Evolutionary conservation across 2,113 vertebrate genomes (phyloP).

Genomic region (Cyanoliseus patagonus): DNA sequence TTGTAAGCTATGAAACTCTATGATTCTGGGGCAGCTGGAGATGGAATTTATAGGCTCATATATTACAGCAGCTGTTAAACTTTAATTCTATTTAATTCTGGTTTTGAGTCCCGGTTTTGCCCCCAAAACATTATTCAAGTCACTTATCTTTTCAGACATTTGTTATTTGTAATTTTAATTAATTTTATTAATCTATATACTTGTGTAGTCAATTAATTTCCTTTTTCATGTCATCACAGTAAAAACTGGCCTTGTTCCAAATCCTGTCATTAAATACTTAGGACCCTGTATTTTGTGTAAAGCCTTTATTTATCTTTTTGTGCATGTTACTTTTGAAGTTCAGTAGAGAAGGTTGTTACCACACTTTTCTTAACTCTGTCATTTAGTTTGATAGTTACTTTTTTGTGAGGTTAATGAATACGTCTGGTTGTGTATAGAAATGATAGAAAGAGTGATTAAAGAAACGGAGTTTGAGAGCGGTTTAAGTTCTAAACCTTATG

Average conservation of each 20-base stretch:
- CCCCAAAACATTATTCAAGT: conserved; percentile 13
- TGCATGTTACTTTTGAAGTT: not conserved
- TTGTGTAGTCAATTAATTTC: conserved; percentile 34
- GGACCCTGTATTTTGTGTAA: not conserved
- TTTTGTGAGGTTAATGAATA: not conserved
- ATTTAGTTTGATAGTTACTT: not conserved
- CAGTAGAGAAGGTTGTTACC: not conserved
- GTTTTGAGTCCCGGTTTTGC: not conserved
- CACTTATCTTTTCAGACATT: conserved; percentile 17
- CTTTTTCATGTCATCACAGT: not conserved
- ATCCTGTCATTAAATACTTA: not conserved
- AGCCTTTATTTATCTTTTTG: conserved; percentile 1
- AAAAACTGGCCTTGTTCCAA: conserved; percentile 20
- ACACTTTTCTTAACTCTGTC: not conserved
- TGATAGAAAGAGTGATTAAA: not conserved
- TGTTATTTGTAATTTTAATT: conserved; percentile 42
- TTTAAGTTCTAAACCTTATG: not conserved
- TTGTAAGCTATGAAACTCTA: not conserved
- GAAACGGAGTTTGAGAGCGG: not conserved
- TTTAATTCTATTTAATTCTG: not conserved
- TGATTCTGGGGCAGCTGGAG: not conserved
- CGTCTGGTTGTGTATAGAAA: not conserved
- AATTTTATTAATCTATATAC: conserved; percentile 21
- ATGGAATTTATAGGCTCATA: not conserved
- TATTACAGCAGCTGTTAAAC: not conserved